Base-by-base conservation (phyloP, 2,113 vertebrate species). In the Synchiropus splendidus region DNA sequence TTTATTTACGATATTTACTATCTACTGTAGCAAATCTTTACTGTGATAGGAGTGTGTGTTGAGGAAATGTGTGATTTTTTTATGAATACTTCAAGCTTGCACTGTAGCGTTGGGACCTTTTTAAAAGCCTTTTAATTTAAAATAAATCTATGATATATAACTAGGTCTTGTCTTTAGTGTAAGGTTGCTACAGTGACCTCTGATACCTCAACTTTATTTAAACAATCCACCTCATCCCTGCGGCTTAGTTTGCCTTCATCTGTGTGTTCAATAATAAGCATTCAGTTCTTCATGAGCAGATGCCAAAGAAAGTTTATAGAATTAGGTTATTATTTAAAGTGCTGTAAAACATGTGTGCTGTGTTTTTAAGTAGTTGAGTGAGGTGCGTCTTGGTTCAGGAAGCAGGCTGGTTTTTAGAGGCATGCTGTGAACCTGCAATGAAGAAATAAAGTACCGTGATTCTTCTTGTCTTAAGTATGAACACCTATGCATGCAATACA, bases 261-360 rank as follows among this genome's bases (percentile, higher is more conserved):
- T 57, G 31, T 11, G 37, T 16, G 18, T 42, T 9, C 17, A 30
- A 12, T 47, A 36, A 55, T 48, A 27, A 27, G 30, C 6, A 27
- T 32, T 16, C 13, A 30, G 42, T 51, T 34, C 56, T 64, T 64
- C 32, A 66, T 57, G 45, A 42, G 53, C 52, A 70, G 73, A 74
- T 70, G 62, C 74, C 77, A 75, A 80, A 76, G 67, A 78, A 52
- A 43, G 54, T 72, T 78, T 63, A 64, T 51, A 58, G 43, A 58
- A 45, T 41, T 45, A 52, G 37, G 1, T 45, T 46, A 18, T 47
- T 36, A 66, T 18, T 43, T 42, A 21, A 30, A 45, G 34, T 57
- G 49, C 54, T 32, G 12, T 48, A 16, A n/a, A 15, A 27, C n/a
- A 42, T 18, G 40, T 42, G 15, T 42, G 12, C 21, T 30, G 39